These are phyloP conservation scores for Hemibagrus guttatus DNA, from an alignment of 2,797 vertebrate genomes.

Conservation along the genomic window DNA sequence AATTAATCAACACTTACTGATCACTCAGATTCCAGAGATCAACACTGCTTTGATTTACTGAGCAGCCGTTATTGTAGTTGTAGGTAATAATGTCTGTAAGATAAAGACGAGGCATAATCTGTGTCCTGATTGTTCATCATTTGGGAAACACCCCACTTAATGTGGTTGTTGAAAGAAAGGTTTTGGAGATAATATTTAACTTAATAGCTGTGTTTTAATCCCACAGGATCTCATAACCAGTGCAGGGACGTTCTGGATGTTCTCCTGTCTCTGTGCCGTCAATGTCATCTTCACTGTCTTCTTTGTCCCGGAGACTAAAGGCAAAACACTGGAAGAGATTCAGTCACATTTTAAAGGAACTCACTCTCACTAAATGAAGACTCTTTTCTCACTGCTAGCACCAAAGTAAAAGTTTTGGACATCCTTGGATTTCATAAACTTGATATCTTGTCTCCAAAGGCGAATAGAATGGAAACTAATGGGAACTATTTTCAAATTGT, in stretches of 20 bases:
- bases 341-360: slow-evolving; percentile 78
- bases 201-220: not conserved
- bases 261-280: slow-evolving; percentile 77
- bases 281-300: slow-evolving; percentile 81
- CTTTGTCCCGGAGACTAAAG: slow-evolving; percentile 89
- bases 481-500: not conserved
- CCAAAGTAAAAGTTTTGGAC: not conserved
- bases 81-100: not conserved
- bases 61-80: not conserved
- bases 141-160: not conserved
- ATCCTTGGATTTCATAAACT: not conserved
- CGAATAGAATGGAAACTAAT: not conserved
- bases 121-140: not conserved
- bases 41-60: not conserved
- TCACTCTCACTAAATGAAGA: slow-evolving; percentile 48
- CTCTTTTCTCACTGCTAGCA: not conserved
- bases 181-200: not conserved
- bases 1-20: not conserved
- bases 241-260: slow-evolving; percentile 89
- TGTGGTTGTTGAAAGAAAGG: not conserved
- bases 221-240: slow-evolving; percentile 77
- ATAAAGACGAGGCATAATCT: not conserved
- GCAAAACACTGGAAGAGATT: slow-evolving; percentile 89
- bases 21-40: not conserved
- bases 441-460: not conserved